Evolutionary conservation across 2,113 vertebrate species (phyloP), one percentile per base, ranked within the genome.

Genomic region (Pipa parva): DNA sequence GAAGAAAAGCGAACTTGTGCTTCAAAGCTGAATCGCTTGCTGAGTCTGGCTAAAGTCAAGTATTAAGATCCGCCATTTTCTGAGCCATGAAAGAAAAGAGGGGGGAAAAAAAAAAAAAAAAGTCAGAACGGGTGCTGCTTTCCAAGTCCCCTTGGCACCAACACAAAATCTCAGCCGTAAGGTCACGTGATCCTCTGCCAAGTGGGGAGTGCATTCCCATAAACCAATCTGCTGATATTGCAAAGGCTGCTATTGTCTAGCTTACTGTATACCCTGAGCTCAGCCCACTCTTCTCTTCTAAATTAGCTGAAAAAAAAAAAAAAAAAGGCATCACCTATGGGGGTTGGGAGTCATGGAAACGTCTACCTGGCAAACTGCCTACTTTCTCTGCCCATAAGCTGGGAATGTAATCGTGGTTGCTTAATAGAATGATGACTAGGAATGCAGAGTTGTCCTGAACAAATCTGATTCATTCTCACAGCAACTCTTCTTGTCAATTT

Each of bases 231-330:
- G 92, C 92, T 92, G 92, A 95, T 90, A 87, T 81, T 89, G 92
- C 90, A 82, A 94, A 95, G 93, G 92, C 88, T 91, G 92, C 93
- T 95, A 94, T 94, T 95, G 91, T 96, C 91, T 93, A 84, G 88
- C 92, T 90, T 89, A 70, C 58, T 61, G 57, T 70, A 89, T 91
- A 95, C 89, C 78, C 88, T 88, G 88, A 89, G 88, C 92, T 87
- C 84, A 87, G 86, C 84, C 88, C 87, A 89, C 87, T 91, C 79
- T 87, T 88, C 84, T 88, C n/a, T n/a, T n/a, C 85, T 89, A 84
- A 89, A 86, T 88, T 89, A 89, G 85, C 86, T 87, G 83, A 36
- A 46, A 33, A 57, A 59, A 37, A 39, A 58, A 67, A 49, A 59
- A 59, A 88, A 89, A 89, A 92, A 91, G 86, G 85, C 89, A 91